Evolutionary conservation across 2,797 vertebrate genomes (phyloP), one percentile per base, ranked within the genome.

Genomic region (Acanthurus tractus): DNA sequence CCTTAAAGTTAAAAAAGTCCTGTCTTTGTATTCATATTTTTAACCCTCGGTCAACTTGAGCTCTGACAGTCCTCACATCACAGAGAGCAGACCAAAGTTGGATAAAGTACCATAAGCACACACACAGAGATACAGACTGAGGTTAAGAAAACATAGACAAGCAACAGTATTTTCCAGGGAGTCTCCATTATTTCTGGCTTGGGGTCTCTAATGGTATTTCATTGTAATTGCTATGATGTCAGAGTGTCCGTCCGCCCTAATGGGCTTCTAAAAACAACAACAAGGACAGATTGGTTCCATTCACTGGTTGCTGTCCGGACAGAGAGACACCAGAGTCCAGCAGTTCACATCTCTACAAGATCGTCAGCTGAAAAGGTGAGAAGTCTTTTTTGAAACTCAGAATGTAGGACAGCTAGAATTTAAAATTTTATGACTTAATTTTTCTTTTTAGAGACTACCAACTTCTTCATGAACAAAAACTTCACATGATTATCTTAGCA

Each of bases 161-260:
- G 83, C 82, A 81, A 83, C 49, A 74, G 64, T 74, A 82, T 93
- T 93, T 94, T 93, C 91, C 93, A 91, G 85, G 86, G 89, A 93
- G 89, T 91, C 86, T 83, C 89, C 86, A 88, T 93, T 90, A 90
- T 89, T 93, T 88, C 84, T 89, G 87, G 85, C 86, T 89, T 76
- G 82, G 90, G 89, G 88, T 90, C 86, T 83, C 91, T 89, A 89
- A 92, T 89, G 90, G 85, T 80, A 89, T 94, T 93, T 92, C 78
- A 86, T 88, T 91, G 86, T 94, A 94, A 94, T 95, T 94, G 90
- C 87, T 74, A 92, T 95, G 93, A 95, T 93, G 94, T 95, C 94
- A 94, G 90, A 85, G 68, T 84, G 91, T 93, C 89, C 89, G 81
- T 83, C 85, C 81, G 68, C 88, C 86, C 90, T 87, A 91, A 88